These are phyloP conservation scores for Litoditis marina DNA, from an alignment of 2,888 invertebrate species.

Conservation along the genomic window DNA sequence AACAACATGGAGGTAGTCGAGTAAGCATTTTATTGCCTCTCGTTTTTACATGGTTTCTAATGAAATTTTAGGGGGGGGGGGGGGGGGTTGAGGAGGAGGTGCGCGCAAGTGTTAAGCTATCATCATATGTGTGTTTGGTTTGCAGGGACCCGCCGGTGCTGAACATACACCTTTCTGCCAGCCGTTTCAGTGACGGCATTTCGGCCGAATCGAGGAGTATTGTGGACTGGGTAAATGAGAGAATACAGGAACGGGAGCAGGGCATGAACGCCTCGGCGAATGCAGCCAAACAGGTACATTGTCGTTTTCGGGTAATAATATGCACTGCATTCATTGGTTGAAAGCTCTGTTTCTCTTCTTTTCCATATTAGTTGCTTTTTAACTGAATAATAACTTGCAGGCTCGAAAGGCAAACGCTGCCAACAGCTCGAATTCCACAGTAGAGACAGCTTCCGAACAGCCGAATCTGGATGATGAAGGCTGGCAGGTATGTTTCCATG, in stretches of 20 bases:
- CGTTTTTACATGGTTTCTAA: too few relatives aligned
- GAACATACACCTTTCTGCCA: constrained; percentile 29
- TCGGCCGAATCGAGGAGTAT: constrained; percentile 19
- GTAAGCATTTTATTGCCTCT: neutral
- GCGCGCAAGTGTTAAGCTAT: too few relatives aligned
- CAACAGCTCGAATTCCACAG: neutral
- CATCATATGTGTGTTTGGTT: neutral
- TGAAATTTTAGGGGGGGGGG: too few relatives aligned
- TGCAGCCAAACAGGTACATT: too few relatives aligned
- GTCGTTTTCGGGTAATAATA: too few relatives aligned
- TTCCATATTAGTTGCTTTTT: too few relatives aligned
- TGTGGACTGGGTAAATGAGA: constrained; percentile 12
- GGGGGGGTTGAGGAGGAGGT: too few relatives aligned
- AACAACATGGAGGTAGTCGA: neutral
- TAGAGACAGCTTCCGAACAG: neutral
- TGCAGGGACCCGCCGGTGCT: constrained; percentile 31
- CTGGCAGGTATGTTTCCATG: constrained; percentile 13
- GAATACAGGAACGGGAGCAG: constrained; percentile 1
- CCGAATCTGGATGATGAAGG: constrained; percentile 16
- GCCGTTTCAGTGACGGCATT: constrained; percentile 31
- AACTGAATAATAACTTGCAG: too few relatives aligned
- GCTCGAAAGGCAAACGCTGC: too few relatives aligned
- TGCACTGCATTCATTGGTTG: too few relatives aligned
- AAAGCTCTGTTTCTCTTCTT: too few relatives aligned
- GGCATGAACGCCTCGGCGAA: too few relatives aligned